phyloP scores from a whole-genome alignment of 2,797 vertebrate species.

The Xerus rutilus region DNA sequence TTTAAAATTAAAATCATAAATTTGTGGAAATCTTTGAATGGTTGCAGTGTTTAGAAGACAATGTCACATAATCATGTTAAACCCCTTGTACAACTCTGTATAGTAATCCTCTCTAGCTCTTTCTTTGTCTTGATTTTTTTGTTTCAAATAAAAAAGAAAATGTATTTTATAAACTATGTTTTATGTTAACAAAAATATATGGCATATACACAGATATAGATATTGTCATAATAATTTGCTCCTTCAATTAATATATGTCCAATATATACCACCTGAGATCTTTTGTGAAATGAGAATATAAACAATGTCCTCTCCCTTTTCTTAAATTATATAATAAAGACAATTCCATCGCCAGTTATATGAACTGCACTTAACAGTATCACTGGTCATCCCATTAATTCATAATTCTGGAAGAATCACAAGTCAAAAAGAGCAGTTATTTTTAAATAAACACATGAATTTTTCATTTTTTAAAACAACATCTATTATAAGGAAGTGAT shows the following conservation, averaged over 20 bases:
- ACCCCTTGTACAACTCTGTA: neutral
- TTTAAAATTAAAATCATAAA: neutral
- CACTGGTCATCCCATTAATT: neutral
- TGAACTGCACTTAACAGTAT: neutral
- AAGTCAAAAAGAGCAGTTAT: neutral
- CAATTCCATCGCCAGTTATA: neutral
- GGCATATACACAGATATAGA: neutral
- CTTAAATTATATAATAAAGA: neutral
- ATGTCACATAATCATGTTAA: neutral
- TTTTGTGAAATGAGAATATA: neutral
- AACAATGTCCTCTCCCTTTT: neutral
- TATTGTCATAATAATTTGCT: neutral
- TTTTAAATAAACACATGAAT: neutral
- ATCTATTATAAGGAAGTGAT: neutral
- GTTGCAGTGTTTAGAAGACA: neutral
- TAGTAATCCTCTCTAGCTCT: neutral
- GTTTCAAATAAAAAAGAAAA: neutral
- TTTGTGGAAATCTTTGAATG: neutral
- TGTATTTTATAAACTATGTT: neutral
- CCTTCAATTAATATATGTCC: neutral
- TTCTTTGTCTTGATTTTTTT: neutral
- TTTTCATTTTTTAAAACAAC: conserved; percentile 18
- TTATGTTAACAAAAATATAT: neutral
- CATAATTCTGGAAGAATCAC: neutral
- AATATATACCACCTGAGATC: neutral